A percentile compares a stretch with the other conserved stretches of the same genome.
phyloP scores from a whole-genome alignment of 2,797 vertebrate genomes.

The Sciurus carolinensis region DNA sequence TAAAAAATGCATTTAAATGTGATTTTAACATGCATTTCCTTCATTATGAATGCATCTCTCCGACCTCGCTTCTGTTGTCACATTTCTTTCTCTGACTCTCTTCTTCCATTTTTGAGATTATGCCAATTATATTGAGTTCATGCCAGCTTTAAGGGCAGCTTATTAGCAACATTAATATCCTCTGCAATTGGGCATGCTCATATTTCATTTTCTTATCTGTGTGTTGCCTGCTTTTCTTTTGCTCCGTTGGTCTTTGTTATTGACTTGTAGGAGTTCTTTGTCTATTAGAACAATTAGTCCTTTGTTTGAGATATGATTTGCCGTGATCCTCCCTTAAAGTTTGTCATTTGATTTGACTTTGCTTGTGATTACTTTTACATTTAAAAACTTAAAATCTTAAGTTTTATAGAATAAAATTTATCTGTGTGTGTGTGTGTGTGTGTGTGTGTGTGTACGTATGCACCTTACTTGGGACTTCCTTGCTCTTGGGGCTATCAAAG shows the following conservation, averaged over 20 bases:
- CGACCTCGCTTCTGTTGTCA: neutral
- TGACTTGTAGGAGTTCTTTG: neutral
- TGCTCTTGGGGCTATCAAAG: neutral
- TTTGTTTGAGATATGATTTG: neutral
- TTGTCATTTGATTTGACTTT: neutral
- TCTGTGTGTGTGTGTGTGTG: neutral
- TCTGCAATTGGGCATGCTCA: neutral
- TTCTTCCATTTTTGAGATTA: neutral
- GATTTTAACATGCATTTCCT: neutral
- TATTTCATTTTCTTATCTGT: neutral
- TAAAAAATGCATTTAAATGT: neutral
- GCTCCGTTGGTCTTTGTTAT: neutral
- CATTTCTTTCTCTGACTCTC: neutral
- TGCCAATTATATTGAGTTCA: neutral
- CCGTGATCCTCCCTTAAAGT: too few species aligned
- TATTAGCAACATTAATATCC: neutral
- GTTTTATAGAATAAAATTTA: neutral
- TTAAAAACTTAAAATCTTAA: neutral
- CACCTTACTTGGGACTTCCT: neutral
- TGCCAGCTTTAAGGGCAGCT: neutral
- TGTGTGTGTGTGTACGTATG: neutral
- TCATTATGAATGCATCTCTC: neutral
- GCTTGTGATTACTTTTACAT: neutral
- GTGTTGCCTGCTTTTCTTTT: neutral
- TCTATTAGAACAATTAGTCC: neutral